Percentiles rank a stretch among this genome's conserved stretches.
Conservation (phyloP, 1,140 invertebrate species). For the Ooceraea biroi region DNA sequence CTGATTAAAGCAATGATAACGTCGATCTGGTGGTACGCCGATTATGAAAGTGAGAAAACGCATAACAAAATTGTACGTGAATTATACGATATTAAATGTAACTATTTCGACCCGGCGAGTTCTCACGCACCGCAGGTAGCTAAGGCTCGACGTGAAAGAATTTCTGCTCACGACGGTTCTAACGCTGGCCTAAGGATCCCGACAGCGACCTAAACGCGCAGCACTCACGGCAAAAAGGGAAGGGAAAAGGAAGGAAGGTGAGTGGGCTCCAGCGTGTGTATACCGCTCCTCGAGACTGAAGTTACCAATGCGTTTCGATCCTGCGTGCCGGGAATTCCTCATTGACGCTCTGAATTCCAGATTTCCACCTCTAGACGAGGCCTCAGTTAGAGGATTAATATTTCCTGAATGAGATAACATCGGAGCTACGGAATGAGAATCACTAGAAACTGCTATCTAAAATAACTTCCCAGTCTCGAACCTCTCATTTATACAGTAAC, state of each 20-base stretch:
- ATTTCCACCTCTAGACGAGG: slow-evolving; percentile 26
- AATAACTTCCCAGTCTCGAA: no score
- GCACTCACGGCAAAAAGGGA: slow-evolving; percentile 63
- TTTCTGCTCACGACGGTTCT: slow-evolving; percentile 45
- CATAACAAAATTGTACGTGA: slow-evolving; percentile 34
- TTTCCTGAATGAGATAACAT: not conserved
- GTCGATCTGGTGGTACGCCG: not conserved
- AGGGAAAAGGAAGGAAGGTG: slow-evolving; percentile 72
- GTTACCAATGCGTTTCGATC: slow-evolving; percentile 54
- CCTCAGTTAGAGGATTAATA: slow-evolving; percentile 2
- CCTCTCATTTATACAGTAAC: no score
- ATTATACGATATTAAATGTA: slow-evolving; percentile 37
- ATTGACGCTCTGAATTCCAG: slow-evolving; percentile 47
- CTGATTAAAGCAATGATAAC: not conserved
- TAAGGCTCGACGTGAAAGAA: slow-evolving; percentile 54
- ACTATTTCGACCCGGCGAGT: slow-evolving; percentile 16
- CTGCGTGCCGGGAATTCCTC: slow-evolving; percentile 58
- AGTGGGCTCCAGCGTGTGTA: slow-evolving; percentile 61
- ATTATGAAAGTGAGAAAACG: slow-evolving; percentile 23
- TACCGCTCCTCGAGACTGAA: slow-evolving; percentile 34
- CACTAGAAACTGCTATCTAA: no score
- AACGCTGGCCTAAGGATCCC: slow-evolving; percentile 55
- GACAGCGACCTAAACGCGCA: slow-evolving; percentile 57
- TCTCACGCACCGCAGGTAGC: slow-evolving; percentile 42
- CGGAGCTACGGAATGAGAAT: no score